phyloP scores from a whole-genome alignment of 1,140 invertebrate species.

The Lasaia peninsularis region DNA sequence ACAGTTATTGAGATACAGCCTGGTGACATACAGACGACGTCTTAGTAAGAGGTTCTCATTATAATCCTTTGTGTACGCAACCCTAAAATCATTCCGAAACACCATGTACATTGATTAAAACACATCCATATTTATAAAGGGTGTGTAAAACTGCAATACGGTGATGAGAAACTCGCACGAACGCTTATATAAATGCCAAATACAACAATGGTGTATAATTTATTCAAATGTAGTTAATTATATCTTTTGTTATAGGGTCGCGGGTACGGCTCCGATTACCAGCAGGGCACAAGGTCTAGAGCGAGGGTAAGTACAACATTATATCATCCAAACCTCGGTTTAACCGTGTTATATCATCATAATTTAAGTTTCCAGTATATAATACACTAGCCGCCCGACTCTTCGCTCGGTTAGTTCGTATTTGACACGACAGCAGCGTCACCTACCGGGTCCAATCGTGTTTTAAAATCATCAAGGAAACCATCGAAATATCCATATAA shows the following conservation, averaged over 20 bases:
- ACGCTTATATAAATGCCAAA: constrained; percentile 6
- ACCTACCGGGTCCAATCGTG: too few species aligned
- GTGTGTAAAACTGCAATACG: neutral
- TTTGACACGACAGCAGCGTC: too few species aligned
- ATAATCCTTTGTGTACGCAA: too few species aligned
- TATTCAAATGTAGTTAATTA: constrained; percentile 14
- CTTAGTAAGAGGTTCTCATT: too few species aligned
- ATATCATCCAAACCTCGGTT: neutral
- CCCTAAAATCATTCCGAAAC: neutral
- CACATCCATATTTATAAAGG: constrained; percentile 12
- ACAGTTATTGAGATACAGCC: too few species aligned
- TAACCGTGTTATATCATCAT: neutral
- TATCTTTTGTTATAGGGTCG: constrained; percentile 52
- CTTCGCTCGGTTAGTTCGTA: too few species aligned
- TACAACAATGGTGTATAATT: constrained; percentile 6
- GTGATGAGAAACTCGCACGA: neutral
- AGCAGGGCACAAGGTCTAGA: constrained; percentile 59
- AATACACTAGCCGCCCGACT: too few species aligned
- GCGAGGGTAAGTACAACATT: constrained; percentile 47
- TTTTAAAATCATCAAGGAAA: too few species aligned
- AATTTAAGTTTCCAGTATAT: neutral
- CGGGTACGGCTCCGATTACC: constrained; percentile 55
- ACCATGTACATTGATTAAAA: neutral
- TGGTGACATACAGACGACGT: too few species aligned
- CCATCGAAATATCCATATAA: too few species aligned